These are phyloP conservation scores for Hippocampus kuda DNA, from an alignment of 2,797 vertebrate species.

Conservation along the genomic window DNA sequence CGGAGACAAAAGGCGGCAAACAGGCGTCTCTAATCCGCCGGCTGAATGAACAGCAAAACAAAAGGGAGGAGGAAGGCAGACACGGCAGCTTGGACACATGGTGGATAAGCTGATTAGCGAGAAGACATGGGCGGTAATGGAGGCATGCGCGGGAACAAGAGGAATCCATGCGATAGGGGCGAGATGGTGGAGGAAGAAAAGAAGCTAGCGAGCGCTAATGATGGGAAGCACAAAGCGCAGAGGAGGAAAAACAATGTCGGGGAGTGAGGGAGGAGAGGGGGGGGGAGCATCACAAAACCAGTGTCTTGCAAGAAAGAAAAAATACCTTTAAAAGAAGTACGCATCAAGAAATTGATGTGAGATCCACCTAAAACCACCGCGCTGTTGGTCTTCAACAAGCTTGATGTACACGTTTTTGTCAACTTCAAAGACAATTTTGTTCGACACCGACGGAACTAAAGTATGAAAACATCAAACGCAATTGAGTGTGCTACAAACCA, in stretches of 20 bases:
- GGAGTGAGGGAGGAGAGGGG: neutral
- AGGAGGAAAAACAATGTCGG: conserved; percentile 27
- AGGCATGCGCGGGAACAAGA: conserved; percentile 38
- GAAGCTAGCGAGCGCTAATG: conserved; percentile 35
- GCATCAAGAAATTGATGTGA: neutral
- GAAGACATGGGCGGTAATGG: conserved; percentile 38
- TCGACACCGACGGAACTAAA: neutral
- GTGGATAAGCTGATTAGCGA: conserved; percentile 70
- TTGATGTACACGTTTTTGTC: neutral
- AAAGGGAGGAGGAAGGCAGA: conserved; percentile 34
- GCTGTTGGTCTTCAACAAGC: neutral
- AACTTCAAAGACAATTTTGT: neutral
- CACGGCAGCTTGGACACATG: conserved; percentile 37
- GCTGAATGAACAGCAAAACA: conserved; percentile 66
- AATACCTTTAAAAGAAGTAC: neutral
- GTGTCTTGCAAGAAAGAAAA: neutral
- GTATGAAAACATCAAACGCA: neutral
- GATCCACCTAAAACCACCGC: neutral
- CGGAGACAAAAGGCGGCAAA: conserved; percentile 66
- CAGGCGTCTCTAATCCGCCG: conserved; percentile 71
- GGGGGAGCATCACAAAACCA: neutral
- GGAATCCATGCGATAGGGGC: conserved; percentile 47
- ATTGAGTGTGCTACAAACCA: neutral
- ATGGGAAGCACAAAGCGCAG: conserved; percentile 40
- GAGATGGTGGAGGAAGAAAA: conserved; percentile 20